Evolutionary conservation across 2,797 vertebrate species (phyloP).

Genomic region (Pteropus rufus): DNA sequence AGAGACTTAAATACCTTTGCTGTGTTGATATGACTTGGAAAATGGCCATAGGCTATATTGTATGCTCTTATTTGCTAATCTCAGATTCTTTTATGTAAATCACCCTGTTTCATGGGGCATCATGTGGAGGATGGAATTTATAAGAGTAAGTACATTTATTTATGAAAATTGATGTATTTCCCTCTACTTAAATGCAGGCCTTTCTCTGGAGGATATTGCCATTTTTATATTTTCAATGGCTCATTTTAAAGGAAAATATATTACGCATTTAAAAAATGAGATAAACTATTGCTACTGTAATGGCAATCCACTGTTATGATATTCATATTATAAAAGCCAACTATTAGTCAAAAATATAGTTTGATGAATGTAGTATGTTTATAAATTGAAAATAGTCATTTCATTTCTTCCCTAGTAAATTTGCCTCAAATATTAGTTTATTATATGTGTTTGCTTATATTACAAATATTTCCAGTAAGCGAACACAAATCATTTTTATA

Average conservation of each 20-base stretch:
- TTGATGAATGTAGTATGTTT: conserved; percentile 73
- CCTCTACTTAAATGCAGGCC: neutral
- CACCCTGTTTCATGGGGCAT: neutral
- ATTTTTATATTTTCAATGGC: conserved; percentile 51
- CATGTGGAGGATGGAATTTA: neutral
- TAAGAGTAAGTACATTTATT: neutral
- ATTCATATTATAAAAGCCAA: conserved; percentile 74
- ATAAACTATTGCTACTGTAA: conserved; percentile 66
- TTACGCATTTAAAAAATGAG: conserved; percentile 51
- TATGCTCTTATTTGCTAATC: neutral
- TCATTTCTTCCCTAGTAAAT: conserved; percentile 71
- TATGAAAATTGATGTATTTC: conserved; percentile 39
- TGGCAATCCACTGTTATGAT: conserved; percentile 68
- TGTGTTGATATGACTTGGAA: neutral
- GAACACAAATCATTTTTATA: conserved; percentile 85
- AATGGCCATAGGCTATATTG: neutral
- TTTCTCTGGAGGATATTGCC: conserved; percentile 28
- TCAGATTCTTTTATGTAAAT: neutral
- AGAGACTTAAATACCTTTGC: neutral
- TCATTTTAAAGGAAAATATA: conserved; percentile 59
- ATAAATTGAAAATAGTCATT: conserved; percentile 67
- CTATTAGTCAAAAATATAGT: conserved; percentile 75
- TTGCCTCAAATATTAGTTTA: conserved; percentile 79
- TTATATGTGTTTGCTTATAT: conserved; percentile 80
- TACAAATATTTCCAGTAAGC: conserved; percentile 87